These are phyloP conservation scores for Chitala chitala DNA, from an alignment of 2,113 vertebrate species.

Conservation along the genomic window DNA sequence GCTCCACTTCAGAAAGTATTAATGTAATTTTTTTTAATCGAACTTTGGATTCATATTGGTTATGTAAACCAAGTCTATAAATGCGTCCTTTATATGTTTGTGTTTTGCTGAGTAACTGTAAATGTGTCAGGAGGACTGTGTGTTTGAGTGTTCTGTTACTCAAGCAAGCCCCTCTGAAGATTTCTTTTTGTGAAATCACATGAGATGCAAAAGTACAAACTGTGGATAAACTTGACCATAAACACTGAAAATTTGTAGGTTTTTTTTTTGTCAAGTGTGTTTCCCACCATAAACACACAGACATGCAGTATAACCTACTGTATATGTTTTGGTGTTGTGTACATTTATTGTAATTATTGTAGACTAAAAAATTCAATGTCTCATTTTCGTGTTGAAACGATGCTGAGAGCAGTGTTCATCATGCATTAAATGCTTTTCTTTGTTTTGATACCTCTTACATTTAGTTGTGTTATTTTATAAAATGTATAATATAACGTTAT, in stretches of 20 bases:
- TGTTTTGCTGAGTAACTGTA: too few relatives aligned
- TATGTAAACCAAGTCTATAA: constrained; percentile 15
- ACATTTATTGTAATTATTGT: not conserved
- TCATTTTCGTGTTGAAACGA: too few relatives aligned
- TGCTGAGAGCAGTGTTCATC: too few relatives aligned
- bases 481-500: too few relatives aligned
- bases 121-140: not conserved
- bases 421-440: too few relatives aligned
- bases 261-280: too few relatives aligned
- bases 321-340: too few relatives aligned
- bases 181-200: constrained; percentile 11
- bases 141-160: not conserved
- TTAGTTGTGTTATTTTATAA: too few relatives aligned
- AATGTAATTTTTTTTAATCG: not conserved
- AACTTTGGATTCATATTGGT: not conserved
- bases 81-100: not conserved
- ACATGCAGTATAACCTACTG: too few relatives aligned
- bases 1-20: not conserved
- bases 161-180: not conserved
- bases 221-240: not conserved
- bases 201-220: not conserved
- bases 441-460: too few relatives aligned
- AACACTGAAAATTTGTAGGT: constrained; percentile 1
- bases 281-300: too few relatives aligned
- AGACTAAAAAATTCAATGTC: too few relatives aligned